Conservation (phyloP, 2,113 vertebrate species). For the Hippocampus comes region DNA sequence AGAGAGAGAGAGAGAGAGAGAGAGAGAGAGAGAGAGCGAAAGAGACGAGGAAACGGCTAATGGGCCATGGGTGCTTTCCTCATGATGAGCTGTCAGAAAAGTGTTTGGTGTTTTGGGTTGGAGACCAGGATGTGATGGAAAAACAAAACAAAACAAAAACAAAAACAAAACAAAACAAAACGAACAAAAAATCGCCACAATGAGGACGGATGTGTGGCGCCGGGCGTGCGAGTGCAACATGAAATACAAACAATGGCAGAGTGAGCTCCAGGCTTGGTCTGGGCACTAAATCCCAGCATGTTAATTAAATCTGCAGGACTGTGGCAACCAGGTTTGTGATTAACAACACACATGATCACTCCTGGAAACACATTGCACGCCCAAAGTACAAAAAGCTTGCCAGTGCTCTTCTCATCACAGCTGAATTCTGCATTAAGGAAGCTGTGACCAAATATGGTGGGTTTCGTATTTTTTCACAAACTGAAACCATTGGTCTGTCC, state of each 20-base stretch:
- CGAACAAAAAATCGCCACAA: constrained; percentile 7
- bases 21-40: neutral
- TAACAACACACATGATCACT: constrained; percentile 64
- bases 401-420: constrained; percentile 59
- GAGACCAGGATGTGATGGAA: constrained; percentile 51
- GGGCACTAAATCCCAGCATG: constrained; percentile 45
- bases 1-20: constrained; percentile 6
- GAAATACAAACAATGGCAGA: constrained; percentile 3
- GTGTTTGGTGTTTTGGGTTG: constrained; percentile 48
- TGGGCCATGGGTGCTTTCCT: constrained; percentile 54
- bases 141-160: constrained; percentile 53
- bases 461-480: neutral
- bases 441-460: constrained; percentile 6
- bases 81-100: constrained; percentile 46
- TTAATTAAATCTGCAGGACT: constrained; percentile 67
- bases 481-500: too few relatives aligned
- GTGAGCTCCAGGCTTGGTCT: constrained; percentile 22
- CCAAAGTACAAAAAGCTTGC: constrained; percentile 54
- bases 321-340: constrained; percentile 67
- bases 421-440: constrained; percentile 42
- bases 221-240: constrained; percentile 24
- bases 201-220: constrained; percentile 15
- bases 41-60: constrained; percentile 32
- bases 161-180: neutral
- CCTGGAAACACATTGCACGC: constrained; percentile 71